phyloP scores from a whole-genome alignment of 2,113 vertebrate genomes.

The Vidua macroura region DNA sequence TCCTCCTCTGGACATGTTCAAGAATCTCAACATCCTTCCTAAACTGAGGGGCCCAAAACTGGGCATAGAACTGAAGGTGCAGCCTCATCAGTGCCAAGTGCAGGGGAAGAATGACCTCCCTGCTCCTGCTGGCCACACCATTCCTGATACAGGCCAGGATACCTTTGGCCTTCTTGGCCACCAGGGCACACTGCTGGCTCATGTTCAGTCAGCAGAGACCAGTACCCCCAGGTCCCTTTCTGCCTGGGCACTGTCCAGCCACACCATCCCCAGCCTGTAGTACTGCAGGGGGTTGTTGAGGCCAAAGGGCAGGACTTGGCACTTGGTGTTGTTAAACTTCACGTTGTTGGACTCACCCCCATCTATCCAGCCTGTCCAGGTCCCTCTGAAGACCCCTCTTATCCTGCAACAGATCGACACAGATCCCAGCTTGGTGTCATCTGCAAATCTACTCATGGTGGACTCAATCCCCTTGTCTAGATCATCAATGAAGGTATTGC shows the following conservation, averaged over 20 bases:
- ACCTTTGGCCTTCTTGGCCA: neutral
- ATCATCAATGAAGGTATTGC: neutral
- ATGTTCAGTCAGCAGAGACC: no score
- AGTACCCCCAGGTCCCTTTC: no score
- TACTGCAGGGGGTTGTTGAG: neutral
- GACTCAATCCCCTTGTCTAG: neutral
- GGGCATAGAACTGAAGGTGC: neutral
- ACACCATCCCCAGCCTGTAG: no score
- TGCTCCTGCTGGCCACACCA: neutral
- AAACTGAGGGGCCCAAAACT: neutral
- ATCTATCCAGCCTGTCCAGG: no score
- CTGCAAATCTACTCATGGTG: neutral
- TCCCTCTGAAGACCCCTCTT: neutral
- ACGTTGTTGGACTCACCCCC: neutral
- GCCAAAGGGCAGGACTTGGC: neutral
- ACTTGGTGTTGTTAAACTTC: no score
- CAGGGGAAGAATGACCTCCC: neutral
- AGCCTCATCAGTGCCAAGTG: neutral
- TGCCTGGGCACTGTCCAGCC: no score
- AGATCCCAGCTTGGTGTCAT: neutral
- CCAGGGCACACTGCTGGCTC: no score
- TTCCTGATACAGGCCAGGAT: neutral
- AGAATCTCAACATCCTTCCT: rapidly evolving
- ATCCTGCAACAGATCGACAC: neutral
- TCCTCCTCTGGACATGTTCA: rapidly evolving